phyloP scores from a whole-genome alignment of 2,888 invertebrate species.

The Cephus rjabovi region DNA sequence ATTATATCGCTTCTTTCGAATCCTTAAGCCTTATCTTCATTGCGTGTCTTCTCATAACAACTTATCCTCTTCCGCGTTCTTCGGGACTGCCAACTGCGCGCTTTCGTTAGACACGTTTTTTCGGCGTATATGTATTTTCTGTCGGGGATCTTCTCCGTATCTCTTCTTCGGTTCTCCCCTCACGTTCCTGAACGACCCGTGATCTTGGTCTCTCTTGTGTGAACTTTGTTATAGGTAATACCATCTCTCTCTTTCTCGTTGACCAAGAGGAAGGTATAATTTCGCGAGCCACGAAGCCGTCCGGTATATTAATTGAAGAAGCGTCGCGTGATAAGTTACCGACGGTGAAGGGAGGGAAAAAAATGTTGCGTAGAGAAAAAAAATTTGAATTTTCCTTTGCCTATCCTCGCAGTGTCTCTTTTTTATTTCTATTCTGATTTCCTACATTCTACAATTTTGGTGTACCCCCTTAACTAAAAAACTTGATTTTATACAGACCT shows the following conservation, averaged over 20 bases:
- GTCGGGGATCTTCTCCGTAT: not conserved
- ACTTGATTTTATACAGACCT: no score
- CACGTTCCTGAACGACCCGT: not conserved
- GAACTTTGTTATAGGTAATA: not conserved
- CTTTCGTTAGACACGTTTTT: constrained; percentile 24
- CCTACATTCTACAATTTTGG: not conserved
- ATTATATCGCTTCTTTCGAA: not conserved
- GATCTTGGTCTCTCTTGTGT: not conserved
- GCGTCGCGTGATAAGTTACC: not conserved
- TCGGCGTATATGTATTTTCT: not conserved
- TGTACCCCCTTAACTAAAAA: not conserved
- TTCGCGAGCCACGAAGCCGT: not conserved
- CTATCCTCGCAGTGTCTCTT: not conserved
- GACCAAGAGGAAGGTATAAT: not conserved
- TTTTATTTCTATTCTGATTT: not conserved
- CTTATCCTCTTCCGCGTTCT: constrained; percentile 43
- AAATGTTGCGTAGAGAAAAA: not conserved
- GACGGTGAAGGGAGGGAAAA: no score
- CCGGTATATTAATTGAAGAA: not conserved
- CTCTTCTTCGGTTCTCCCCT: not conserved
- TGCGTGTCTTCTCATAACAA: not conserved
- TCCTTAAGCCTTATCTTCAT: not conserved
- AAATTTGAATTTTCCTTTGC: not conserved
- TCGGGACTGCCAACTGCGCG: constrained; percentile 30
- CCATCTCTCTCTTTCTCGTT: not conserved